Conservation (phyloP, 1,140 invertebrate species). For the Hormaphis cornu region DNA sequence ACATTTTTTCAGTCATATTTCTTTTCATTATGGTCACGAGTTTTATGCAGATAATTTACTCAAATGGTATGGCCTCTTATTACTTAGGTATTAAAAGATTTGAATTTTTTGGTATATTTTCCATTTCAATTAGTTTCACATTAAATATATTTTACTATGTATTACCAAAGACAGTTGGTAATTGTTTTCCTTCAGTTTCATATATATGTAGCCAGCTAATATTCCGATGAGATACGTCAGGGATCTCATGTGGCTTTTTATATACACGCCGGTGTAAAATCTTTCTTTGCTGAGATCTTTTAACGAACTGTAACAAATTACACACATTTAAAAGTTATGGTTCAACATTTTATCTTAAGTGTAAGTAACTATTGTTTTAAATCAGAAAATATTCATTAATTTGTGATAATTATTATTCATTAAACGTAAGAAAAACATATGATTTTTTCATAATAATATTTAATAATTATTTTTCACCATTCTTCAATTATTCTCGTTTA, state of each 20-base stretch:
- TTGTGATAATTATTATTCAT: too few species aligned
- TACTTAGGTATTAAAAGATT: neutral
- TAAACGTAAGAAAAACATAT: too few species aligned
- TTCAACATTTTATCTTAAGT: too few species aligned
- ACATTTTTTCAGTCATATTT: too few species aligned
- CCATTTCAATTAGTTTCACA: neutral
- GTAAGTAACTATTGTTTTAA: too few species aligned
- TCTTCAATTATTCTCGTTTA: too few species aligned
- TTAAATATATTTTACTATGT: neutral
- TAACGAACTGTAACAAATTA: neutral
- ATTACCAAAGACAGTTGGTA: slow-evolving; percentile 43
- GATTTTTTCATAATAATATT: too few species aligned
- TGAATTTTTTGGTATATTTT: neutral
- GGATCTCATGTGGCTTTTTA: slow-evolving; percentile 62
- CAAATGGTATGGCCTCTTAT: too few species aligned
- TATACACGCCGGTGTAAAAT: slow-evolving; percentile 46
- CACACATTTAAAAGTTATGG: neutral
- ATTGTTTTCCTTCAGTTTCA: slow-evolving; percentile 51
- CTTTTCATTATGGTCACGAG: too few species aligned
- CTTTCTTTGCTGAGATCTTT: slow-evolving; percentile 17
- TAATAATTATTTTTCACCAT: too few species aligned
- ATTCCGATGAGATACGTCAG: slow-evolving; percentile 56
- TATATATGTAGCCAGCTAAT: slow-evolving; percentile 52
- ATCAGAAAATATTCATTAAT: too few species aligned
- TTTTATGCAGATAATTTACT: too few species aligned